A percentile compares a stretch with the other conserved stretches of the same genome.
Conservation (phyloP, 1,140 invertebrate genomes). For the Bombyx mandarina region DNA sequence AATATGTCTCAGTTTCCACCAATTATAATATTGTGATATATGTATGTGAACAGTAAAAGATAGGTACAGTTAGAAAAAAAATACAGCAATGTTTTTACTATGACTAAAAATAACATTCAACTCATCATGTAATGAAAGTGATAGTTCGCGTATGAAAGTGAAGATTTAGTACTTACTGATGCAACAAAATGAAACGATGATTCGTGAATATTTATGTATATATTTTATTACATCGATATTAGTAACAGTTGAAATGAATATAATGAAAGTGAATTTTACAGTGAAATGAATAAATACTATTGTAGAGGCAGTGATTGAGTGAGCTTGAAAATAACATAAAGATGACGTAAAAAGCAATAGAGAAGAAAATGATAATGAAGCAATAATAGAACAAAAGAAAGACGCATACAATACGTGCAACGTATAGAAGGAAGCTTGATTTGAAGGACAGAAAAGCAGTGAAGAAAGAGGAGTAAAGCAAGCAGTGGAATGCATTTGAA, state of each 20-base stretch:
- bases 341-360: conserved; percentile 3
- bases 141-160: conserved; percentile 4
- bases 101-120: too few relatives aligned
- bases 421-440: neutral
- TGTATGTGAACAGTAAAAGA: neutral
- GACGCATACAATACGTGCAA: too few relatives aligned
- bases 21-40: neutral
- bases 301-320: conserved; percentile 7
- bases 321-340: conserved; percentile 1
- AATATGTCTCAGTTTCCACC: too few relatives aligned
- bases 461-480: conserved; percentile 14
- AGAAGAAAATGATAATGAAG: conserved; percentile 12
- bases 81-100: too few relatives aligned
- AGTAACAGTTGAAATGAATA: conserved; percentile 8
- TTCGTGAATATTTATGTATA: conserved; percentile 11
- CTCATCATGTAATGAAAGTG: neutral
- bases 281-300: conserved; percentile 6
- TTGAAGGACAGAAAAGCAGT: conserved; percentile 6
- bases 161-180: conserved; percentile 2
- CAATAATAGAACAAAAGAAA: neutral
- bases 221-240: conserved; percentile 4
- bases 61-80: too few relatives aligned
- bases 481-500: conserved; percentile 12
- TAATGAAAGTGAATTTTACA: conserved; percentile 9
- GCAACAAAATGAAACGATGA: conserved; percentile 29